Evolutionary conservation across 2,888 invertebrate species (phyloP).

Genomic region (Lordiphosa fenestrarum): DNA sequence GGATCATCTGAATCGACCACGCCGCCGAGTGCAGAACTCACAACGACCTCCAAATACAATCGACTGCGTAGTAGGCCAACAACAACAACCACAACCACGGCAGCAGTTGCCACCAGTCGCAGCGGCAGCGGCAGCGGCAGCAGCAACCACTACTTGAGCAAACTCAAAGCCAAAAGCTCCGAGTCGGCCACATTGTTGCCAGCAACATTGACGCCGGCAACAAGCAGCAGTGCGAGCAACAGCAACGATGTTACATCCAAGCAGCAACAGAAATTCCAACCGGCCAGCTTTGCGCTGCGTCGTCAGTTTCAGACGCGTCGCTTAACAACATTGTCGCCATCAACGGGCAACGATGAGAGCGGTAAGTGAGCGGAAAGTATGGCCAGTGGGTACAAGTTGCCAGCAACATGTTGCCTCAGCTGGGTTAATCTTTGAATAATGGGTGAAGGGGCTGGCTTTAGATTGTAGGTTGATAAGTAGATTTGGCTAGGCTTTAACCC

Average conservation of each 20-base stretch:
- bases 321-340: conserved; percentile 60
- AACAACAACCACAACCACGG: conserved; percentile 33
- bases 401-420: background rate
- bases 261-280: conserved; percentile 54
- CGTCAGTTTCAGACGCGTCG: conserved; percentile 75
- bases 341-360: conserved; percentile 53
- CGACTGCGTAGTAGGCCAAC: conserved; percentile 60
- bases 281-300: conserved; percentile 60
- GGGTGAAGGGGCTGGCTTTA: no score
- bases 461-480: no score
- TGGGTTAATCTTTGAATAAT: no score
- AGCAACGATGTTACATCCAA: conserved; percentile 34
- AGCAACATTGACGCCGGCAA: conserved; percentile 44
- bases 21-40: conserved; percentile 52
- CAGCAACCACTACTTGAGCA: conserved; percentile 37
- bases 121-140: conserved; percentile 23
- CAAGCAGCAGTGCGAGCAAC: conserved; percentile 18
- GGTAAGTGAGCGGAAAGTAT: conserved; percentile 56
- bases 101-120: conserved; percentile 20
- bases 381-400: background rate
- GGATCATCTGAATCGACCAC: conserved; percentile 39
- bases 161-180: conserved; percentile 48
- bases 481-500: no score
- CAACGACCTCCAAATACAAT: conserved; percentile 68
- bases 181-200: conserved; percentile 27